phyloP scores from a whole-genome alignment of 2,113 vertebrate species.

The Chaetodon trifascialis region DNA sequence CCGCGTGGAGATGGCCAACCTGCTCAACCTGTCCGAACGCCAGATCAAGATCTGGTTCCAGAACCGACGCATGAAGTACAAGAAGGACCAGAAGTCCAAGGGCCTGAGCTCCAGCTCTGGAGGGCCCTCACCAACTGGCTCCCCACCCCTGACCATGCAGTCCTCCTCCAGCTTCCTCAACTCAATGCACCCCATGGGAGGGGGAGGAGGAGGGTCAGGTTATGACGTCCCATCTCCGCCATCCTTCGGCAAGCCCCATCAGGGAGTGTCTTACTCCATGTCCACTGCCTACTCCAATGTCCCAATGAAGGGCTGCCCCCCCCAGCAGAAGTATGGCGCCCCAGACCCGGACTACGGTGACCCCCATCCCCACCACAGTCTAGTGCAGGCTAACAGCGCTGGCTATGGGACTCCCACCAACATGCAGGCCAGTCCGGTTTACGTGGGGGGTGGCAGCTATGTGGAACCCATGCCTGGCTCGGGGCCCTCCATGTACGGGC shows the following conservation, averaged over 20 bases:
- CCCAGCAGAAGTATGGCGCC: conserved; percentile 93
- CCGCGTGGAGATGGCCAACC: conserved; percentile 97
- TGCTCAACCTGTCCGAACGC: conserved; percentile 95
- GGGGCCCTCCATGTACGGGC: conserved; percentile 94
- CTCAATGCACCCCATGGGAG: conserved; percentile 93
- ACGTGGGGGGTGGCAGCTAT: conserved; percentile 92
- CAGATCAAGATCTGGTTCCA: conserved; percentile 99
- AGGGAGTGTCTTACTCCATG: conserved; percentile 94
- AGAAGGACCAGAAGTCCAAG: conserved; percentile 98
- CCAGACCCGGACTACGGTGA: conserved; percentile 91
- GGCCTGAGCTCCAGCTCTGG: conserved; percentile 95
- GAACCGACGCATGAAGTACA: conserved; percentile 98
- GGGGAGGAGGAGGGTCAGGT: conserved; percentile 80
- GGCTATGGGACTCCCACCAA: conserved; percentile 88
- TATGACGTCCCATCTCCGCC: conserved; percentile 96
- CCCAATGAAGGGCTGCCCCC: conserved; percentile 92
- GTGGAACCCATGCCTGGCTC: conserved; percentile 93
- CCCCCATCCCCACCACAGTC: conserved; percentile 86
- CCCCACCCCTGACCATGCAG: conserved; percentile 94
- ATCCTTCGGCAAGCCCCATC: conserved; percentile 93
- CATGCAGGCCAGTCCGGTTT: conserved; percentile 95
- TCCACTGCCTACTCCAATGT: conserved; percentile 91
- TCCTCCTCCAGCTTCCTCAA: conserved; percentile 94
- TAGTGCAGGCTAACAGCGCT: conserved; percentile 89
- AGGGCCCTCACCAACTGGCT: conserved; percentile 93